Evolutionary conservation across 2,797 vertebrate genomes (phyloP).

Genomic region (Sebastes diaconus): DNA sequence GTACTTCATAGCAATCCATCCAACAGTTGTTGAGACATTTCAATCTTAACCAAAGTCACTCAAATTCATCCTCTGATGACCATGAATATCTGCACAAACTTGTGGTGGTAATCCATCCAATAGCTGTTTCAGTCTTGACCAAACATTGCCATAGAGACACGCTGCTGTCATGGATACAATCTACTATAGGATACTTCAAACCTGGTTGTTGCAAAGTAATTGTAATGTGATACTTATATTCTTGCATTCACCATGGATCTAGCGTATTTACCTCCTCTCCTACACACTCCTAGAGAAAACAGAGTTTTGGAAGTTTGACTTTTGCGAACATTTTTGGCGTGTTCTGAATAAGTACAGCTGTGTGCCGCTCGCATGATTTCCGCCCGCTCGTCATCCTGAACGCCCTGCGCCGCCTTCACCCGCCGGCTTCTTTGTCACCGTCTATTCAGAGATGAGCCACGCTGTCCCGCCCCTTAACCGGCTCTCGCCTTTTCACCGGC

Average conservation of each 20-base stretch:
- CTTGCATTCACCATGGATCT: too few species aligned
- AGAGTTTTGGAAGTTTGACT: conserved; percentile 30
- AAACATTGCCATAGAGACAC: background rate
- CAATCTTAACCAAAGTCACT: background rate
- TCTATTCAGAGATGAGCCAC: conserved; percentile 49
- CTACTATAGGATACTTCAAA: background rate
- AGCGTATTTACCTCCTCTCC: background rate
- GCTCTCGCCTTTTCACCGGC: conserved; percentile 49
- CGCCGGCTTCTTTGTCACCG: conserved; percentile 22
- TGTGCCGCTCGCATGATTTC: conserved; percentile 18
- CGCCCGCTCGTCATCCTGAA: conserved; percentile 33
- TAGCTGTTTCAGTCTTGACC: background rate
- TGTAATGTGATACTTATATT: background rate
- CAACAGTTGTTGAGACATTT: background rate
- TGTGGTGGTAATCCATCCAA: background rate
- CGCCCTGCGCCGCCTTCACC: conserved; percentile 7
- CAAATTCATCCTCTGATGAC: background rate
- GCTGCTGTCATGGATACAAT: background rate
- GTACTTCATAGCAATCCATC: too few species aligned
- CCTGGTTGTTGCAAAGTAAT: background rate
- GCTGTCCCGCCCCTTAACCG: conserved; percentile 45
- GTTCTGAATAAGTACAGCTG: conserved; percentile 70
- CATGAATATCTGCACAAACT: too few species aligned
- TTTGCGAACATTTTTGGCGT: background rate
- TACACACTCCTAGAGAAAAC: background rate